Percentiles rank a stretch among this genome's conserved stretches.
Evolutionary conservation across 2,797 vertebrate species (phyloP).

Genomic region (Sebastolobus altivelis): DNA sequence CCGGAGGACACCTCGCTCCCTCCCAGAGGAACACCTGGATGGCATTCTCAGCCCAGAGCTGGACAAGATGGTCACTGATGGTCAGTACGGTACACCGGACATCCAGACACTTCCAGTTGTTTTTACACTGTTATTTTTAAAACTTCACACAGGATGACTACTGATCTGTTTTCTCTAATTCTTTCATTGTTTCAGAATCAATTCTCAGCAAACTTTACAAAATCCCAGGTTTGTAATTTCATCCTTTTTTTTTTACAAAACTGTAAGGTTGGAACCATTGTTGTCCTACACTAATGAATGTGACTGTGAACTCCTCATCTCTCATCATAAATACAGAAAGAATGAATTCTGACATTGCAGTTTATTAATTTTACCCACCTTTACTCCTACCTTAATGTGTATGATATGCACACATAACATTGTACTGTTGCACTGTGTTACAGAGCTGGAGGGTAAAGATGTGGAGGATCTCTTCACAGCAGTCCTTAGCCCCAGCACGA

Average conservation of each 20-base stretch:
- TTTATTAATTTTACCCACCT: neutral
- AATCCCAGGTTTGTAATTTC: conserved; percentile 93
- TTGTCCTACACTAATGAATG: neutral
- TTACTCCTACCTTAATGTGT: neutral
- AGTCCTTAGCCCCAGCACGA: conserved; percentile 93
- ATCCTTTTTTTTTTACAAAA: neutral
- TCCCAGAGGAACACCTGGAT: conserved; percentile 94
- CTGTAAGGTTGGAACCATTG: neutral
- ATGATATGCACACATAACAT: neutral
- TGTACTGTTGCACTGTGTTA: conserved; percentile 46
- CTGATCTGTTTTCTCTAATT: conserved; percentile 25
- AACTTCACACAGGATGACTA: conserved; percentile 6
- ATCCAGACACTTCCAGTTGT: neutral
- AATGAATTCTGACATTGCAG: neutral
- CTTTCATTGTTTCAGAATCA: conserved; percentile 88
- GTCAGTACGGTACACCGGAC: conserved; percentile 81
- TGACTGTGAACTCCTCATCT: neutral
- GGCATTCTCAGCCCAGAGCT: conserved; percentile 98
- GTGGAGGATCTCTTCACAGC: conserved; percentile 98
- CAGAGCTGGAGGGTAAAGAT: conserved; percentile 98
- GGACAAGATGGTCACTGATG: conserved; percentile 99
- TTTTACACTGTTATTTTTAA: neutral
- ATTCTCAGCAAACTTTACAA: conserved; percentile 99
- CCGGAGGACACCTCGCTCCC: conserved; percentile 86
- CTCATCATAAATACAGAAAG: neutral